These are phyloP conservation scores for Conomelus anceps DNA, from an alignment of 2,888 invertebrate genomes.

Conservation along the genomic window DNA sequence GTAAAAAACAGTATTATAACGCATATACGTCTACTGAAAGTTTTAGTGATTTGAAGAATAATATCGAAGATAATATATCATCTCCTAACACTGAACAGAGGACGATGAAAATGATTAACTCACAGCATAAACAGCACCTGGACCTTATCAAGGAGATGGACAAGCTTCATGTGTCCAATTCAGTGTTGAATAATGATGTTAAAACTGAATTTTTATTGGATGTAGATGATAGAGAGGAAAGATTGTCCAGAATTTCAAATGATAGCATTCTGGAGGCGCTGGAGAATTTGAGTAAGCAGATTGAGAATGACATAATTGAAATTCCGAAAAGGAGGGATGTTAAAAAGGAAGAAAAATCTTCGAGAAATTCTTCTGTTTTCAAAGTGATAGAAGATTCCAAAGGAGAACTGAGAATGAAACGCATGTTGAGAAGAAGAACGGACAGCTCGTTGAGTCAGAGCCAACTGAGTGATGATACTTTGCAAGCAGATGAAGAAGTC, in stretches of 20 bases:
- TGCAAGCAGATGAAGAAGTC: constrained; percentile 53
- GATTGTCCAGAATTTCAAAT: neutral
- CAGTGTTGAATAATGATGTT: neutral
- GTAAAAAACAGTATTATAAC: neutral
- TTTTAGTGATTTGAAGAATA: neutral
- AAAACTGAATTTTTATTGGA: neutral
- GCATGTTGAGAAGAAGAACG: neutral
- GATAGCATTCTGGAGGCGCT: constrained; percentile 23
- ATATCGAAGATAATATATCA: neutral
- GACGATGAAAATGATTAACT: neutral
- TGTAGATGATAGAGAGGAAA: neutral
- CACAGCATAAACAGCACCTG: neutral
- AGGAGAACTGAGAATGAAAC: neutral
- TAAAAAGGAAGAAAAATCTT: neutral
- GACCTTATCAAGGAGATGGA: neutral
- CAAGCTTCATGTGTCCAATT: neutral
- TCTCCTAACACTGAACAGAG: neutral
- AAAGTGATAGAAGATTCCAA: constrained; percentile 23
- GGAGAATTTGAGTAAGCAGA: constrained; percentile 26
- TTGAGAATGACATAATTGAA: constrained; percentile 23
- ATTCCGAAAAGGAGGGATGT: constrained; percentile 15
- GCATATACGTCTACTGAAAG: neutral
- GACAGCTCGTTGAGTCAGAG: constrained; percentile 13
- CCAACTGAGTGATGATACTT: constrained; percentile 43
- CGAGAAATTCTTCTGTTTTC: constrained; percentile 4